Base-by-base conservation (phyloP, 2,888 invertebrate species). In the Ophion slaviceki region DNA sequence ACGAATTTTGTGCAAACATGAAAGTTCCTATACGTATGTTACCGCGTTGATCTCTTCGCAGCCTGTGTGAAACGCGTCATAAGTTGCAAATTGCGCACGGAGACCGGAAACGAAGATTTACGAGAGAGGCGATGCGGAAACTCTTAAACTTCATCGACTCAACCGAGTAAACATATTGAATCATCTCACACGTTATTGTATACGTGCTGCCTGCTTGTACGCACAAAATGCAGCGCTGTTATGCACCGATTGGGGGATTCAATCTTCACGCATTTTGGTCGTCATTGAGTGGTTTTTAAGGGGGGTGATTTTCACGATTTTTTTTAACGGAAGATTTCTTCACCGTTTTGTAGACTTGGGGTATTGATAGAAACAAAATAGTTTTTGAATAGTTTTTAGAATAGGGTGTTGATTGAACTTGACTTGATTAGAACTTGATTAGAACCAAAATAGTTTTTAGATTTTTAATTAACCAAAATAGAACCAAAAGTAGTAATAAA, bases 1-100 rank as follows among this genome's bases (percentile, higher is more conserved):
- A 77, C 10, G 28, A 17, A 76, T 53, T 78, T 36, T 24, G 28
- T 11, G 62, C 7, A 66, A 76, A 78, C 62, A 78, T 66, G 78
- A 82, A 76, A 71, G 24, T 75, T 36, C 20, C 66, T 61, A 61
- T 78, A 79, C 70, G 66, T 20, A 53, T 20, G 28, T 82, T 61
- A 82, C 76, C 82, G 70, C 17, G n/a, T 11, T 59, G 64, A 62
- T 64, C 66, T 59, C 47, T 11, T 28, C 14, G 24, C 24, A 45
- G n/a, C 61, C 7, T 74, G 24, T 53, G 5, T 28, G 32, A 32
- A 75, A 64, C 24, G 32, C 53, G 74, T 24, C 62, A 57, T 64
- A 61, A n/a, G 47, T 72, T 3, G 20, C 14, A 8, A 45, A 72
- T 77, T 72, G 61, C 64, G n/a, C 14, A 36, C 36, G 32, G 45